Conservation (phyloP, 2,797 vertebrate species). For the Psittacula echo region DNA sequence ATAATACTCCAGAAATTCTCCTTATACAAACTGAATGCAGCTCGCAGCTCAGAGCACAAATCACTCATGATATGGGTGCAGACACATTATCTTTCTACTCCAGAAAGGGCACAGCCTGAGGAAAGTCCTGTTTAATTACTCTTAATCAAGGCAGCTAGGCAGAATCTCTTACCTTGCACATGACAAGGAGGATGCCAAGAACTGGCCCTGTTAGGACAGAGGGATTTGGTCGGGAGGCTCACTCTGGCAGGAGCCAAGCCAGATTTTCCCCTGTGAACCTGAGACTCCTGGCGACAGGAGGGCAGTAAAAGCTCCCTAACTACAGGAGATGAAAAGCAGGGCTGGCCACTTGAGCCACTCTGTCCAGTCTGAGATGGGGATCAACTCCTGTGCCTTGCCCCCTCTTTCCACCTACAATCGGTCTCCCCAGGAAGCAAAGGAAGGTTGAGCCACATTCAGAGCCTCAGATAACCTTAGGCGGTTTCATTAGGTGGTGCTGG, state of each 20-base stretch:
- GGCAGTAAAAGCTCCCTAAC: not conserved
- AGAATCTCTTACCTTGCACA: not conserved
- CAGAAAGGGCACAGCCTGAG: not conserved
- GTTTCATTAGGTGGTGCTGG: not conserved
- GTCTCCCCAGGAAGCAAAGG: not conserved
- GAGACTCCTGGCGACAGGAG: not conserved
- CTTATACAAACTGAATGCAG: not conserved
- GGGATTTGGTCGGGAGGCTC: not conserved
- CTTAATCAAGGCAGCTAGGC: not conserved
- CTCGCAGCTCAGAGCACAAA: not conserved
- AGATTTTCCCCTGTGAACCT: not conserved
- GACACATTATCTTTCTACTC: not conserved
- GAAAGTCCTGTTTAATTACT: not conserved
- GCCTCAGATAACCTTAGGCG: not conserved
- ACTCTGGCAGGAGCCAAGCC: not conserved
- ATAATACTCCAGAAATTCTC: not conserved
- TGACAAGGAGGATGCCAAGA: not conserved
- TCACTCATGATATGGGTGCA: rapidly evolving
- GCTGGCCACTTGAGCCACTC: not conserved
- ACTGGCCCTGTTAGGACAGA: not conserved
- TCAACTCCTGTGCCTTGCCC: not conserved
- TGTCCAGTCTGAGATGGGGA: rapidly evolving
- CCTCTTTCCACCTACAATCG: not conserved
- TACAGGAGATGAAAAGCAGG: not conserved
- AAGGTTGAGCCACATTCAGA: not conserved